Conservation (phyloP, 2,888 invertebrate genomes). For the Liopterus haemorrhoidalis region DNA sequence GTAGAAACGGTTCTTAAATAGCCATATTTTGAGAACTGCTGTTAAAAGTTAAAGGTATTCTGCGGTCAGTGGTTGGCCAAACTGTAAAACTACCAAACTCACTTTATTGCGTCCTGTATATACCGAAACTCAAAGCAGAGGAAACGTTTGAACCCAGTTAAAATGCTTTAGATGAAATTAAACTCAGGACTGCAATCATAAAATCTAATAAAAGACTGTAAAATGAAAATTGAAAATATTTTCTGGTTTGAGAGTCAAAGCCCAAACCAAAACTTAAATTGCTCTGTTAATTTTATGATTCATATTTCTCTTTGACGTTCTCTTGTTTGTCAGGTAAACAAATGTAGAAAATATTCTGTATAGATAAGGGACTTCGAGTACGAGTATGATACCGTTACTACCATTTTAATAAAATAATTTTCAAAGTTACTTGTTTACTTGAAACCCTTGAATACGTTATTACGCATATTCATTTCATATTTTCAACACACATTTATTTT, state of each 20-base stretch:
- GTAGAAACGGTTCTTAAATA: background rate
- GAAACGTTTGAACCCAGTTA: constrained; percentile 13
- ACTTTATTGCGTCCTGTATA: constrained; percentile 16
- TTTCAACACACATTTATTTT: too few relatives aligned
- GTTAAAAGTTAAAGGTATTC: too few relatives aligned
- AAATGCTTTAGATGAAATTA: constrained; percentile 21
- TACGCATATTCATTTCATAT: too few relatives aligned
- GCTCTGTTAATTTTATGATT: too few relatives aligned
- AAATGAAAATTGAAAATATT: constrained; percentile 7
- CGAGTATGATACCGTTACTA: too few relatives aligned
- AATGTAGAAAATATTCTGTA: too few relatives aligned
- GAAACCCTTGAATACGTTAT: too few relatives aligned
- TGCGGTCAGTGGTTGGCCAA: constrained; percentile 11
- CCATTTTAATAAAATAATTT: too few relatives aligned
- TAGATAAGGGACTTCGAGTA: too few relatives aligned
- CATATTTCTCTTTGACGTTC: too few relatives aligned
- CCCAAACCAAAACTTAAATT: background rate
- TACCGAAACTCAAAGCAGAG: constrained; percentile 11
- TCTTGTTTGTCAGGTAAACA: too few relatives aligned
- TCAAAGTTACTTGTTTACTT: too few relatives aligned
- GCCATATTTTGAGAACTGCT: constrained; percentile 1
- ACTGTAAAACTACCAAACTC: constrained; percentile 19
- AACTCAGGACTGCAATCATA: constrained; percentile 17
- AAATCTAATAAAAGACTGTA: constrained; percentile 20
- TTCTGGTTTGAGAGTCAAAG: background rate